phyloP scores from a whole-genome alignment of 2,113 vertebrate species.

The Hirundichthys speculiger region DNA sequence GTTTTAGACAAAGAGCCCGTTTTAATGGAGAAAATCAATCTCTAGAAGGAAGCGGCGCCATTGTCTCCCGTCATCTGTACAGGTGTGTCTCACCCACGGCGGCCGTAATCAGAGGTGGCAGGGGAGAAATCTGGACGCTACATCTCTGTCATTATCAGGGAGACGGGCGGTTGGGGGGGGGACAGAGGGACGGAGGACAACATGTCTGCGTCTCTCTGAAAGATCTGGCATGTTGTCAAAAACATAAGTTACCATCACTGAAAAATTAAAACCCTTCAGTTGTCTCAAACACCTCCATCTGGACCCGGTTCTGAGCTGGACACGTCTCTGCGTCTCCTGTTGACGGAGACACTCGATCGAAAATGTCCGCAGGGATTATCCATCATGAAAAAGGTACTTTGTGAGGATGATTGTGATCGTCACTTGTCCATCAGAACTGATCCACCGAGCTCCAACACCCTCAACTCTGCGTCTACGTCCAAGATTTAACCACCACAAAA shows the following conservation, averaged over 20 bases:
- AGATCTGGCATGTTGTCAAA: neutral
- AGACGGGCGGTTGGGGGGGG: conserved; percentile 6
- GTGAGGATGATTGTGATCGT: no score
- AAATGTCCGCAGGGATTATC: no score
- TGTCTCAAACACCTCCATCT: neutral
- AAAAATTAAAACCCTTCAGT: no score
- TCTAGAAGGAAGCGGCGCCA: conserved; percentile 72
- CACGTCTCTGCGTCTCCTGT: neutral
- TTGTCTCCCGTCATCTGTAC: conserved; percentile 80
- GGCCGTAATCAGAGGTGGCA: conserved; percentile 84
- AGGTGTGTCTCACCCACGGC: conserved; percentile 78
- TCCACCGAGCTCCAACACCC: no score
- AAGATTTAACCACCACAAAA: no score
- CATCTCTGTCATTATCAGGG: conserved; percentile 63
- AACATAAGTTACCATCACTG: no score
- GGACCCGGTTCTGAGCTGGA: neutral
- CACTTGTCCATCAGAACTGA: no score
- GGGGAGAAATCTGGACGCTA: conserved; percentile 77
- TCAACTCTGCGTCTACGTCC: no score
- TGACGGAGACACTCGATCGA: neutral
- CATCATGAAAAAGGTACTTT: no score
- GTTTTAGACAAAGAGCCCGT: conserved; percentile 89
- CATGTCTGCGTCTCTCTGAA: conserved; percentile 11
- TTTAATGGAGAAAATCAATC: conserved; percentile 89
- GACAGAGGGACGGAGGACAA: conserved; percentile 3